Evolutionary conservation across 2,888 invertebrate species (phyloP).

Genomic region (Thelaira solivaga): DNA sequence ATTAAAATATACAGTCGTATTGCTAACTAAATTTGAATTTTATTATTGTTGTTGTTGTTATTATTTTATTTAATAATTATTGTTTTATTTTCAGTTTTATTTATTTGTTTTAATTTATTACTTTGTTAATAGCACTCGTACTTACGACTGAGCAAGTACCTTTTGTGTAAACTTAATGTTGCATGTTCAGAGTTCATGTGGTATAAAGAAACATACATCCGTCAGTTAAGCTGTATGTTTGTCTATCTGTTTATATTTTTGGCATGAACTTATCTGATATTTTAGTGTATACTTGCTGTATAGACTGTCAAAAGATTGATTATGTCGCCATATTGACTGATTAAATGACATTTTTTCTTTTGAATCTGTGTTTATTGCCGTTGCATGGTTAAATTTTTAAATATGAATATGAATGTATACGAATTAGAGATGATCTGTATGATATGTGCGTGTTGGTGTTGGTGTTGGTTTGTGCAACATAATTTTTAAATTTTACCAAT

Average conservation of each 20-base stretch:
- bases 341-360: slow-evolving; percentile 68
- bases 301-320: slow-evolving; percentile 63
- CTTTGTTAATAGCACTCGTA: slow-evolving; percentile 32
- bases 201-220: not conserved
- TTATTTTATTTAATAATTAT: slow-evolving; percentile 22
- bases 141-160: no score
- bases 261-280: slow-evolving; percentile 21
- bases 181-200: slow-evolving; percentile 2
- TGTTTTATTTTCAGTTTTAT: slow-evolving; percentile 14
- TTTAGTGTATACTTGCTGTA: not conserved
- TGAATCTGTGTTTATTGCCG: slow-evolving; percentile 17
- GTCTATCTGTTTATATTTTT: not conserved
- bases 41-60: slow-evolving; percentile 17
- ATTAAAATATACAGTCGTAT: slow-evolving; percentile 40
- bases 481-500: slow-evolving; percentile 42
- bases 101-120: slow-evolving; percentile 30
- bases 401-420: slow-evolving; percentile 17
- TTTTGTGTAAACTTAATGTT: slow-evolving; percentile 44
- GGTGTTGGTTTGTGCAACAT: slow-evolving; percentile 27
- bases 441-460: slow-evolving; percentile 1
- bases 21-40: slow-evolving; percentile 10
- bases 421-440: no score
- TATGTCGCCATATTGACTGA: slow-evolving; percentile 67
- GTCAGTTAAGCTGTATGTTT: not conserved
- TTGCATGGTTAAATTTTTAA: not conserved